Evolutionary conservation across 1,140 invertebrate species (phyloP), one percentile per base, ranked within the genome.

Genomic region (Drosophila asahinai): DNA sequence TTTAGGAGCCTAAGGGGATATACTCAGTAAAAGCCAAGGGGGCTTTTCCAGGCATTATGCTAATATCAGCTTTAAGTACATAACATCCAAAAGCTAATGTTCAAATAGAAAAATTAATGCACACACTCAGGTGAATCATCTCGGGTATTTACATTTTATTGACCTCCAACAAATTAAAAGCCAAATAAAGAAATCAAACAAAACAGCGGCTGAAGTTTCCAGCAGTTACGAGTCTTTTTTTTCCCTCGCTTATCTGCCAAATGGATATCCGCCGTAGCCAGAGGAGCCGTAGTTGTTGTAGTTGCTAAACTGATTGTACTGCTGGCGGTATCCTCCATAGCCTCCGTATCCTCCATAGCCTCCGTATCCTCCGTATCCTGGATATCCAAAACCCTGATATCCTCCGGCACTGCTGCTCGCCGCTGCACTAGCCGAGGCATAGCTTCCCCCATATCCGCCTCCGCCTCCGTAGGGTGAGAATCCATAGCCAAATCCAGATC

Each of bases 81-180:
- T 42, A 25, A 48, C 30, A 17, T 62, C 58, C 6, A 22, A 27
- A 30, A 40, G 33, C 38, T 22, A 54, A 62, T 40, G 17, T 27
- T 22, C 27, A 38, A 62, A 75, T 40, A 57, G 51, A 65, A 59
- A 77, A 66, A n/a, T 19, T 40, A 43, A 55, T 62, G 48, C 60
- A 40, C 12, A 55, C 38, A 59, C 58, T 58, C 47, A 17, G 61
- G 19, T 86, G 83, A 87, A 70, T 87, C 84, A 86, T 77, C 52
- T 81, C 74, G 83, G 83, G 83, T 74, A 83, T 87, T 87, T 87
- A 62, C 71, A 62, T 89, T 87, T 87, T 87, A 87, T 87, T 87
- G 83, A 87, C 83, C 83, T 87, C 77, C 83, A 89, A 52, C 75
- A 70, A 66, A 68, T 62, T 51, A 81, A 84, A 59, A 68, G 59